Conservation (phyloP, 2,113 vertebrate genomes). For the Oryzias celebensis region DNA sequence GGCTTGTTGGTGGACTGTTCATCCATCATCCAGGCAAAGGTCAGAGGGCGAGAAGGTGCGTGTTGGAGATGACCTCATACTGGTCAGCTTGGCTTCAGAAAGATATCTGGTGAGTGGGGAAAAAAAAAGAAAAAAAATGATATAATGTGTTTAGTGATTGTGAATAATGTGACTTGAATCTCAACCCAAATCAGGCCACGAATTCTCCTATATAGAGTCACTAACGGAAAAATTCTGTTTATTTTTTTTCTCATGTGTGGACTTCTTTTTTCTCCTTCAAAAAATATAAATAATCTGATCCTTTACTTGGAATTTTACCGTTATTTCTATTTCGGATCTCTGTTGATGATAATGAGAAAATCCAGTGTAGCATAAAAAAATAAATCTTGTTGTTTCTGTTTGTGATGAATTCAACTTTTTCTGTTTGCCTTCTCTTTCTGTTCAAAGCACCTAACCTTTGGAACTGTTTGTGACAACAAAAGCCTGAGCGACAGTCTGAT, state of each 20-base stretch:
- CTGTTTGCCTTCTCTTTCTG: slow-evolving; percentile 14
- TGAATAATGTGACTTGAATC: too few species aligned
- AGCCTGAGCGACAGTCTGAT: slow-evolving; percentile 74
- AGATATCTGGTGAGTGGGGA: slow-evolving; percentile 88
- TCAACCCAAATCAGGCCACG: too few species aligned
- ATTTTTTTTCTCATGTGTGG: too few species aligned
- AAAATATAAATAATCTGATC: too few species aligned
- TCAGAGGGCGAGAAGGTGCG: slow-evolving; percentile 96
- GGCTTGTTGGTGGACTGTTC: slow-evolving; percentile 83
- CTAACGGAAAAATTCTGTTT: too few species aligned
- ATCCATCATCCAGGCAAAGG: slow-evolving; percentile 80
- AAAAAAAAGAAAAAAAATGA: not conserved
- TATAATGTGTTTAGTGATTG: not conserved
- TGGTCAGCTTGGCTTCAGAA: slow-evolving; percentile 92
- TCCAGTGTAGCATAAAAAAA: too few species aligned
- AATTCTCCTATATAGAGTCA: too few species aligned
- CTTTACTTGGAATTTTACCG: too few species aligned
- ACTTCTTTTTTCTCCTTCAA: too few species aligned
- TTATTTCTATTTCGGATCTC: too few species aligned
- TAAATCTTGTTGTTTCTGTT: slow-evolving; percentile 10
- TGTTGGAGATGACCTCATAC: slow-evolving; percentile 93
- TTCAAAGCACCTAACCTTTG: slow-evolving; percentile 86
- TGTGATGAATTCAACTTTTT: slow-evolving; percentile 19
- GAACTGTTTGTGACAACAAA: slow-evolving; percentile 64
- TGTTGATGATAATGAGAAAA: too few species aligned